Percentiles rank a stretch among this genome's conserved stretches.
phyloP scores from a whole-genome alignment of 1,140 invertebrate genomes.

The Capitella teleta region DNA sequence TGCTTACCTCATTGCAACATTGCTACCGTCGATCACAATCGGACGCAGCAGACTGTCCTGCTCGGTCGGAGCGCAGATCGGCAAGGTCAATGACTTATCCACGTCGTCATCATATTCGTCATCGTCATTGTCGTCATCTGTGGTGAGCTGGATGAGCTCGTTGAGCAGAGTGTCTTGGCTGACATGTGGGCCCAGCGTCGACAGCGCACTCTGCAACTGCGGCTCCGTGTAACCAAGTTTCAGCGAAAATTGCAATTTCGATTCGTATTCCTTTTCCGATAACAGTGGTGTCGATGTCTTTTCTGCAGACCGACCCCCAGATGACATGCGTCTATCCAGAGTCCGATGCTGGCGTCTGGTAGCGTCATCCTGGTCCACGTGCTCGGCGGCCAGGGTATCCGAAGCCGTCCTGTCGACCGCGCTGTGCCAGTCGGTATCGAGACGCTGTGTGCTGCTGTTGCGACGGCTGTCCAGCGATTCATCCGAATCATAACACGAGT shows the following conservation, averaged over 20 bases:
- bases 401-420: too few species aligned
- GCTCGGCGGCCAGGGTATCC: too few species aligned
- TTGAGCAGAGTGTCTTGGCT: slow-evolving; percentile 76
- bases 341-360: too few species aligned
- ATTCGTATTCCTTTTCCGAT: too few species aligned
- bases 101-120: background rate
- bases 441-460: too few species aligned
- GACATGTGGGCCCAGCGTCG: slow-evolving; percentile 68
- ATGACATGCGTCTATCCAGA: too few species aligned
- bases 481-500: too few species aligned
- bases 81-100: background rate
- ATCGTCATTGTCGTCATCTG: background rate
- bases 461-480: too few species aligned
- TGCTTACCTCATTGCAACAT: slow-evolving; percentile 40
- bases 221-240: slow-evolving; percentile 84
- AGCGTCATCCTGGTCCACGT: too few species aligned
- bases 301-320: too few species aligned
- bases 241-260: slow-evolving; percentile 61
- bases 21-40: slow-evolving; percentile 41
- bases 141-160: slow-evolving; percentile 44
- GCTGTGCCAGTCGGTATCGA: too few species aligned
- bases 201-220: slow-evolving; percentile 68
- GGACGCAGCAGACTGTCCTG: slow-evolving; percentile 20
- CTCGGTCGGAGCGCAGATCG: background rate
- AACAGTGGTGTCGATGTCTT: too few species aligned